phyloP scores from a whole-genome alignment of 2,797 vertebrate genomes.

The Fringilla coelebs region DNA sequence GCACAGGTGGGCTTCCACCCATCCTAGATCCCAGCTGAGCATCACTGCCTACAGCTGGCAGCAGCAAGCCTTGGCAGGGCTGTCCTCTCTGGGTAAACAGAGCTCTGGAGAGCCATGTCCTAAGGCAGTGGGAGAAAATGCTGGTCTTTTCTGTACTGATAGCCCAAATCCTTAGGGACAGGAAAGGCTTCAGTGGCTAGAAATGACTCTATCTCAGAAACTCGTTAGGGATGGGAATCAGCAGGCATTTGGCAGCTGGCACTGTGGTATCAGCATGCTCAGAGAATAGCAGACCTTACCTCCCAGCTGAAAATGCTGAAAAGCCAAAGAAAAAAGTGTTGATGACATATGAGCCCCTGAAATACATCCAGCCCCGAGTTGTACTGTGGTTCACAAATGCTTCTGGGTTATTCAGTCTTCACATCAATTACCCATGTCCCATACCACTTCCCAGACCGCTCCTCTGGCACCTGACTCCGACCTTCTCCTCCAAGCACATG shows the following conservation, averaged over 20 bases:
- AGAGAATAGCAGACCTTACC: neutral
- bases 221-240: neutral
- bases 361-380: rapidly evolving
- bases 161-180: neutral
- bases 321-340: neutral
- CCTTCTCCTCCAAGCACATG: neutral
- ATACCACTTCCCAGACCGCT: neutral
- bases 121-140: neutral
- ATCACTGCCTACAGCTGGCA: neutral
- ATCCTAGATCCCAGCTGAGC: neutral
- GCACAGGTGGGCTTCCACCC: neutral
- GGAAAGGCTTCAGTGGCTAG: neutral
- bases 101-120: neutral
- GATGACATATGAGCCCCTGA: neutral
- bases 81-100: neutral
- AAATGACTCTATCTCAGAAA: neutral
- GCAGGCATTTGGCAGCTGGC: neutral
- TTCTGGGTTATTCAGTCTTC: neutral
- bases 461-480: neutral
- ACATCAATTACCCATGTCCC: neutral
- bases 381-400: neutral
- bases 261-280: rapidly evolving
- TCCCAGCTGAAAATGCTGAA: neutral
- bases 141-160: neutral
- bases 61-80: neutral